A percentile compares a stretch with the other conserved stretches of the same genome.
phyloP scores from a whole-genome alignment of 2,888 invertebrate species.

The Dascillus cervinus region DNA sequence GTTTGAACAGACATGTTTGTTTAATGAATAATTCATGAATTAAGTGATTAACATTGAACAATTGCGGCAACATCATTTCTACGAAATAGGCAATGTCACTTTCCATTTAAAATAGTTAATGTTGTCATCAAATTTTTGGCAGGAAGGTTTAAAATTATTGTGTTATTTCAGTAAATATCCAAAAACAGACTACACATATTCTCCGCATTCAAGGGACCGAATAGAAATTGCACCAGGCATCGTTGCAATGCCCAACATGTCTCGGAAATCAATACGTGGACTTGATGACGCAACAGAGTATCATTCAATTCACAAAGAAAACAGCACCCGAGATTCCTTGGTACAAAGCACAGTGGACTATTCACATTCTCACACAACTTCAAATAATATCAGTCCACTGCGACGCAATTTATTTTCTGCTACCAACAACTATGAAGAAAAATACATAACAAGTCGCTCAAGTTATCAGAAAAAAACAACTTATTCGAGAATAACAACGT shows the following conservation, averaged over 20 bases:
- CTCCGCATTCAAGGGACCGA: slow-evolving; percentile 71
- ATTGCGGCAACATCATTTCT: too few relatives aligned
- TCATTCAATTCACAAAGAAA: slow-evolving; percentile 22
- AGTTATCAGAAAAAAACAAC: slow-evolving; percentile 6
- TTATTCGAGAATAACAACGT: slow-evolving; percentile 12
- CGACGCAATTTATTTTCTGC: slow-evolving; percentile 17
- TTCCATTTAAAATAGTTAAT: too few relatives aligned
- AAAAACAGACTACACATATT: slow-evolving; percentile 89
- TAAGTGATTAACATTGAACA: too few relatives aligned
- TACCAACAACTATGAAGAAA: slow-evolving; percentile 21
- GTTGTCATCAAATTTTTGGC: slow-evolving; percentile 5
- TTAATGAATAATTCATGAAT: too few relatives aligned
- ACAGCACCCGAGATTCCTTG: slow-evolving; percentile 31
- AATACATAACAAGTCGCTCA: slow-evolving; percentile 6
- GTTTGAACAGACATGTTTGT: too few relatives aligned
- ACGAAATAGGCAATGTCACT: too few relatives aligned
- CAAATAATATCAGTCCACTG: slow-evolving; percentile 8
- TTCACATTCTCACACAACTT: neutral
- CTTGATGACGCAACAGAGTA: slow-evolving; percentile 19
- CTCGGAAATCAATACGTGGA: slow-evolving; percentile 56
- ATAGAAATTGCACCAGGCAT: slow-evolving; percentile 73
- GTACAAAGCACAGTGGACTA: slow-evolving; percentile 8
- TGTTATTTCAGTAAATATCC: slow-evolving; percentile 68
- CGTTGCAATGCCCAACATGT: slow-evolving; percentile 85
- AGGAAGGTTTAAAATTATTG: too few relatives aligned